phyloP scores from a whole-genome alignment of 2,797 vertebrate genomes.

The Phoebastria nigripes region DNA sequence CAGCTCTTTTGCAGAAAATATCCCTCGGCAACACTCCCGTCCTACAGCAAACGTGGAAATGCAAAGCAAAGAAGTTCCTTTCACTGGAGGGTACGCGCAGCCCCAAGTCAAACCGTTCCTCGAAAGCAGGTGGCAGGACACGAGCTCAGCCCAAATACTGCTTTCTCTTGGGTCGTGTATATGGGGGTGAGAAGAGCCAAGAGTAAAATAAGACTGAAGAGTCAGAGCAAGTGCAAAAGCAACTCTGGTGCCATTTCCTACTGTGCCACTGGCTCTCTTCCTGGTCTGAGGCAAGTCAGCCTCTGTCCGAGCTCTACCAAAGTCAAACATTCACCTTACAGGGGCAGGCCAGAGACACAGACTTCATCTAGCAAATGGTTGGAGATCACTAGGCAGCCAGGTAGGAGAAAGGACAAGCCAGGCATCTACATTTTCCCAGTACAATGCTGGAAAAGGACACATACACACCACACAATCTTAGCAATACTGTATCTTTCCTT shows the following conservation, averaged over 20 bases:
- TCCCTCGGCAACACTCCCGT: not conserved
- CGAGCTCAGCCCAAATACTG: not conserved
- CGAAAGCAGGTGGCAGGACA: not conserved
- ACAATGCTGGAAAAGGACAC: not conserved
- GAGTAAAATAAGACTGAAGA: not conserved
- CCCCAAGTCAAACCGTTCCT: not conserved
- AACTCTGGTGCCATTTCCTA: not conserved
- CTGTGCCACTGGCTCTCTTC: not conserved
- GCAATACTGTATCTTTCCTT: accelerated
- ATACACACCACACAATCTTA: not conserved
- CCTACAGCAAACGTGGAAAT: not conserved
- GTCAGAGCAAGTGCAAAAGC: not conserved
- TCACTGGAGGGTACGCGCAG: not conserved
- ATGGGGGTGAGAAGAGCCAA: not conserved
- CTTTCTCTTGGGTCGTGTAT: not conserved
- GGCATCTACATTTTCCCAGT: not conserved
- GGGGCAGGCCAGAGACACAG: not conserved
- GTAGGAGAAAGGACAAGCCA: not conserved
- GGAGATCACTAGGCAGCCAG: not conserved
- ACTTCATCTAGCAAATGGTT: not conserved
- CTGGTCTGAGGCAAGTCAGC: not conserved
- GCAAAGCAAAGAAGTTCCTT: not conserved
- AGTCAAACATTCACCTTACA: not conserved
- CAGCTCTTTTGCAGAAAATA: not conserved
- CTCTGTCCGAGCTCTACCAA: not conserved